Evolutionary conservation across 2,113 vertebrate genomes (phyloP).

Genomic region (Pseudorhombus dupliciocellatus): DNA sequence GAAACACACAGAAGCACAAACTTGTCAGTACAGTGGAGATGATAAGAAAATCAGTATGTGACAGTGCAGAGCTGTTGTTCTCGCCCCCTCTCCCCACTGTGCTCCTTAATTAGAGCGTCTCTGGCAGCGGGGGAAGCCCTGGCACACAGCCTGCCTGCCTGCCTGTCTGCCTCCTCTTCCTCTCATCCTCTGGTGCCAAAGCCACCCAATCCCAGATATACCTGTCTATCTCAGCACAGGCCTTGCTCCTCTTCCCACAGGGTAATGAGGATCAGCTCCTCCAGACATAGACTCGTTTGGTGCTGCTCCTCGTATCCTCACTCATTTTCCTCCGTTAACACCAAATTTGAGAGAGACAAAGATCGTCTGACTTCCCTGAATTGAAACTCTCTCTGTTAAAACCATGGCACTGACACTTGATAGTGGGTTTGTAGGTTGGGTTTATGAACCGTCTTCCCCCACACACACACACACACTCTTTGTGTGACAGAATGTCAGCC

Average conservation of each 20-base stretch:
- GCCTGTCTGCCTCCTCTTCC: slow-evolving; percentile 39
- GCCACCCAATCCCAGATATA: slow-evolving; percentile 40
- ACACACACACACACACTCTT: slow-evolving; percentile 46
- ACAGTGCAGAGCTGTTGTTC: slow-evolving; percentile 65
- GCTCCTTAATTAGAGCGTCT: slow-evolving; percentile 79
- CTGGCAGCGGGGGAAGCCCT: slow-evolving; percentile 63
- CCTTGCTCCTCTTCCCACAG: slow-evolving; percentile 18
- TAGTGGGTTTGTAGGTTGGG: slow-evolving; percentile 21
- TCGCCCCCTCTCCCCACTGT: slow-evolving; percentile 64
- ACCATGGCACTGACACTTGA: slow-evolving; percentile 1
- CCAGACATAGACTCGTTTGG: slow-evolving; percentile 26
- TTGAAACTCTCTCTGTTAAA: not conserved
- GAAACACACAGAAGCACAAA: slow-evolving; percentile 16
- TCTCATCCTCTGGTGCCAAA: slow-evolving; percentile 50
- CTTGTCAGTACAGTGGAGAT: slow-evolving; percentile 53
- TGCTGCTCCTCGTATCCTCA: slow-evolving; percentile 21
- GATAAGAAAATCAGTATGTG: slow-evolving; percentile 71
- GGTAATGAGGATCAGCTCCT: slow-evolving; percentile 52
- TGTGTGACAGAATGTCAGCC: slow-evolving; percentile 67
- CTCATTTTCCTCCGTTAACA: slow-evolving; percentile 25
- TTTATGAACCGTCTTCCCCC: slow-evolving; percentile 42
- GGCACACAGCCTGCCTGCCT: slow-evolving; percentile 57
- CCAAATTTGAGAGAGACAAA: slow-evolving; percentile 4
- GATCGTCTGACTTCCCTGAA: not conserved
- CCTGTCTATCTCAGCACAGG: slow-evolving; percentile 43